Evolutionary conservation across 1,140 invertebrate genomes (phyloP), one percentile per base, ranked within the genome.

Genomic region (Archivesica marissinica): DNA sequence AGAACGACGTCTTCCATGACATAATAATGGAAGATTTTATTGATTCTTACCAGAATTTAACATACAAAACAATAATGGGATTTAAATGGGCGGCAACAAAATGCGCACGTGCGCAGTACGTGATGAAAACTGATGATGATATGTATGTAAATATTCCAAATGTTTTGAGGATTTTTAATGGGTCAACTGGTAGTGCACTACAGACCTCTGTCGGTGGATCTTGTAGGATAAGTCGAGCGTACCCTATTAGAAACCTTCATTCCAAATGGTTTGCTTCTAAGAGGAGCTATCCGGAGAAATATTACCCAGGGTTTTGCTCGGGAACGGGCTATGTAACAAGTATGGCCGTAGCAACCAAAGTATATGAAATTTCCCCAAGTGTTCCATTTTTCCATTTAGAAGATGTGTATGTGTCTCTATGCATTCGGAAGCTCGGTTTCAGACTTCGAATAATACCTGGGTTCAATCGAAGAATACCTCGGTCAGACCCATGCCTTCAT

Each of bases 61-160:
- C 97, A 0, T 97, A 97, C 89, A 98, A 98, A 92, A 97, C 97
- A 92, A 95, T 96, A 4, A 97, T 97, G 96, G 96, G 95, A 4
- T 95, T 98, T 33, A 97, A 97, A 92, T 98, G 97, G 96, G 95
- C 96, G 61, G 94, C 95, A 9, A 95, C 96, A 91, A 95, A 96
- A 93, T 95, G 93, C 91, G 87, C 88, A 81, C 94, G 95, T 88
- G 96, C 96, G 4, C 79, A 61, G 78, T 93, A 87, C 85, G 74
- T 88, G 20, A 86, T 95, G 68, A 95, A 95, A 88, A 93, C 92
- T 41, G 95, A 95, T 79, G 95, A 95, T 82, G 95, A 95, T 87
- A 94, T 94, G 90, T 94, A 93, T 86, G 87, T 95, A 7, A 94
- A 95, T 88, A 41, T 89, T 11, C 87, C 86, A 17, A 52, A 54